Evolutionary conservation across 1,140 invertebrate species (phyloP).

Genomic region (Papilio aristodemus): DNA sequence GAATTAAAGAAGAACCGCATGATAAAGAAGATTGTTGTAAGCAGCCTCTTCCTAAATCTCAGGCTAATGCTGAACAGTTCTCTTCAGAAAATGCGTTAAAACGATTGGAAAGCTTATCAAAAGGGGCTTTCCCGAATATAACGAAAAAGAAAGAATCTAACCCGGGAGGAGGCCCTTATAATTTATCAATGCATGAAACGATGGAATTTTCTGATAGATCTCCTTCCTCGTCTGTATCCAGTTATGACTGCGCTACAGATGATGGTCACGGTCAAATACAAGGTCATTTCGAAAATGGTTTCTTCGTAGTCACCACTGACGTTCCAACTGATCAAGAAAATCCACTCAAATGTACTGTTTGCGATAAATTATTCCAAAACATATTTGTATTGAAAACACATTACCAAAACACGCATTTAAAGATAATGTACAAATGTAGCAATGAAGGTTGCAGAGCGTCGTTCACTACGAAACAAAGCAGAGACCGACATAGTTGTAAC

Average conservation of each 20-base stretch:
- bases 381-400: slow-evolving; percentile 97
- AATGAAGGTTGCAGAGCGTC: slow-evolving; percentile 97
- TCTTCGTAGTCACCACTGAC: slow-evolving; percentile 87
- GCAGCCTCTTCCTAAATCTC: slow-evolving; percentile 45
- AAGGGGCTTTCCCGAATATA: slow-evolving; percentile 86
- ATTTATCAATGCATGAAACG: slow-evolving; percentile 67
- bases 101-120: slow-evolving; percentile 89
- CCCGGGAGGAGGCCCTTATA: slow-evolving; percentile 56
- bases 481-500: slow-evolving; percentile 96
- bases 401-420: slow-evolving; percentile 97
- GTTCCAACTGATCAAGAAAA: slow-evolving; percentile 90
- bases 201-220: slow-evolving; percentile 81
- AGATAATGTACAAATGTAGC: slow-evolving; percentile 97
- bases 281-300: slow-evolving; percentile 87
- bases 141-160: slow-evolving; percentile 58
- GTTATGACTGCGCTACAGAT: slow-evolving; percentile 81
- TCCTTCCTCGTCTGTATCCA: slow-evolving; percentile 82
- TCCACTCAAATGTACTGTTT: slow-evolving; percentile 92
- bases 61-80: slow-evolving; percentile 52
- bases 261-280: slow-evolving; percentile 83
- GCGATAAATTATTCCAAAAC: slow-evolving; percentile 96
- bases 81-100: slow-evolving; percentile 85
- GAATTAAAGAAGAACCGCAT: slow-evolving; percentile 60
- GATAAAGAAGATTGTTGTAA: slow-evolving; percentile 46
- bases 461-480: slow-evolving; percentile 96